Percentiles rank a stretch among this genome's conserved stretches.
Evolutionary conservation across 2,888 invertebrate genomes (phyloP).

Genomic region (Hermaeophaga mercurialis): DNA sequence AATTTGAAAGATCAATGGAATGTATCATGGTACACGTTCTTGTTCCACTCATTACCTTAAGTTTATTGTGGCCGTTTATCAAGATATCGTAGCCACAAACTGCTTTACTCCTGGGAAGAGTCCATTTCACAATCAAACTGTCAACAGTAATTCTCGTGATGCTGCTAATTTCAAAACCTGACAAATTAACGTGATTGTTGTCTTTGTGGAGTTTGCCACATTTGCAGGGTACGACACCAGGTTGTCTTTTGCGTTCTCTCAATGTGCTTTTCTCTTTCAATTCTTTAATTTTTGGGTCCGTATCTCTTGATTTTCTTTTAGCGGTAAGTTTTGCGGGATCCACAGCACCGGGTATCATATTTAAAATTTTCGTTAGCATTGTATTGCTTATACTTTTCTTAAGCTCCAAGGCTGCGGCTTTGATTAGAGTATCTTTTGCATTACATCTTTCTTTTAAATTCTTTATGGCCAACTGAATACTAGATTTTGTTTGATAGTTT

Average conservation of each 20-base stretch:
- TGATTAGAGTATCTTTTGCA: slow-evolving; percentile 51
- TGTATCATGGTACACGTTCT: slow-evolving; percentile 47
- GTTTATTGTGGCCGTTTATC: slow-evolving; percentile 43
- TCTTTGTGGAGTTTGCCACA: slow-evolving; percentile 37
- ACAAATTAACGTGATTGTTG: slow-evolving; percentile 35
- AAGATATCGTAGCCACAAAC: slow-evolving; percentile 46
- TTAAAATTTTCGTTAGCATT: slow-evolving; percentile 39
- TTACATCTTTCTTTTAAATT: slow-evolving; percentile 50
- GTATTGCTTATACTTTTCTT: slow-evolving; percentile 41
- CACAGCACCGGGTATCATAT: slow-evolving; percentile 16
- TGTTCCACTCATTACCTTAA: slow-evolving; percentile 44
- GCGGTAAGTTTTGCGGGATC: not conserved
- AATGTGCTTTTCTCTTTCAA: slow-evolving; percentile 11
- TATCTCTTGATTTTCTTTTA: not conserved
- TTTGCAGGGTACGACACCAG: slow-evolving; percentile 28
- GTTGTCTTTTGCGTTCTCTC: slow-evolving; percentile 8
- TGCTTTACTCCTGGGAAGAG: slow-evolving; percentile 33
- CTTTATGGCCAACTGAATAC: slow-evolving; percentile 47
- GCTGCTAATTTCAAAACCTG: slow-evolving; percentile 43
- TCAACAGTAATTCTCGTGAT: slow-evolving; percentile 46
- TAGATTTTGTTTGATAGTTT: slow-evolving; percentile 42
- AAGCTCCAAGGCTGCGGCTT: slow-evolving; percentile 49
- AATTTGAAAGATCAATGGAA: slow-evolving; percentile 41
- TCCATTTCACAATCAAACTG: slow-evolving; percentile 48
- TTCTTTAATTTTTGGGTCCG: not conserved